These are phyloP conservation scores for Chaetorhynchus papuensis DNA, from an alignment of 2,113 vertebrate species.

Conservation along the genomic window DNA sequence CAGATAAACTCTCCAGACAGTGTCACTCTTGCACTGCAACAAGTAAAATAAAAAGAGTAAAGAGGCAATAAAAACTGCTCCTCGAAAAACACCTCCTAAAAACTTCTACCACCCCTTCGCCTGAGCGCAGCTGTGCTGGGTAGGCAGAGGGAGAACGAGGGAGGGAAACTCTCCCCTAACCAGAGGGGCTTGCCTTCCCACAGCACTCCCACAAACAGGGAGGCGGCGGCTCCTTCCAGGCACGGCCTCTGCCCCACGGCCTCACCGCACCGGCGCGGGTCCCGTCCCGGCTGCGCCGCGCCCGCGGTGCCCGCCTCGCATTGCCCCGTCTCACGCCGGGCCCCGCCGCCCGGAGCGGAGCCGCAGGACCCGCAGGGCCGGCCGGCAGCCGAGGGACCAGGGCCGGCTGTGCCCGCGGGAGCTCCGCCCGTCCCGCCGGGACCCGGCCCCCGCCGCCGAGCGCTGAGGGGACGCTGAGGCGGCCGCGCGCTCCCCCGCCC, in stretches of 20 bases:
- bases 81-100: not conserved
- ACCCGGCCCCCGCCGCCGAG: not conserved
- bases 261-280: rapidly evolving
- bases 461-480: not conserved
- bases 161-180: rapidly evolving
- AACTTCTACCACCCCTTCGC: not conserved
- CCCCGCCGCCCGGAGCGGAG: not conserved
- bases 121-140: not conserved
- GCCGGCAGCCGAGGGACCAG: rapidly evolving
- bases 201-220: rapidly evolving
- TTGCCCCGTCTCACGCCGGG: not conserved
- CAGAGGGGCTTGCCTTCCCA: rapidly evolving
- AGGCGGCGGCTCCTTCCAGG: not conserved
- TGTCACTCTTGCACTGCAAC: not conserved
- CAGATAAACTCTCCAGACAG: not conserved
- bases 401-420: not conserved
- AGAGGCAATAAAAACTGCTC: not conserved
- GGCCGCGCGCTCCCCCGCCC: not conserved
- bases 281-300: not conserved
- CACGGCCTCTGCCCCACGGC: not conserved
- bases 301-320: not conserved
- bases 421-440: not conserved
- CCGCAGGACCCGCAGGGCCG: not conserved
- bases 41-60: not conserved
- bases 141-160: not conserved